A percentile compares a stretch with the other conserved stretches of the same genome.
These are phyloP conservation scores for Oligia fasciuncula DNA, from an alignment of 2,888 invertebrate species.

Conservation along the genomic window DNA sequence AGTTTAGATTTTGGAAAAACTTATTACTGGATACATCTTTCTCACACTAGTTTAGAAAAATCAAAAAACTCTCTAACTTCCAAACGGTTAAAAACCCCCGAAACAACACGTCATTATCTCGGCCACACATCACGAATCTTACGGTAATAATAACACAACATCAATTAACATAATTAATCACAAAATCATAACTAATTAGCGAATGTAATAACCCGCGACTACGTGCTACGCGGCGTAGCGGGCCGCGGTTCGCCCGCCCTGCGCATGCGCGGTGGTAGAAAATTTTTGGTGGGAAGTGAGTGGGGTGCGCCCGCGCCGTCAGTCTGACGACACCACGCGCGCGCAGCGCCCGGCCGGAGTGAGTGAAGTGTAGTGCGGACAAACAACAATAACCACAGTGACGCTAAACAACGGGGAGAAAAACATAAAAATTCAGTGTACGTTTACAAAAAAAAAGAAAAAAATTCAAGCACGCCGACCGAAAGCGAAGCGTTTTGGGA, in stretches of 20 bases:
- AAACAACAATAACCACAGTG: conserved; percentile 75
- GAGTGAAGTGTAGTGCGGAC: conserved; percentile 78
- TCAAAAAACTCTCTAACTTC: background rate
- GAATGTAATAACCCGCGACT: conserved; percentile 60
- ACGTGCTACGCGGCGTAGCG: conserved; percentile 71
- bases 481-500: conserved; percentile 76
- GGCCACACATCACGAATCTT: conserved; percentile 56
- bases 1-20: background rate
- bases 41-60: background rate
- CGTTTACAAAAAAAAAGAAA: conserved; percentile 73
- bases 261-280: conserved; percentile 82
- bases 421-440: conserved; percentile 79
- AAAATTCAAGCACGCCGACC: conserved; percentile 72
- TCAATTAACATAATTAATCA: conserved; percentile 65
- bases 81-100: conserved; percentile 16
- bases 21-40: background rate
- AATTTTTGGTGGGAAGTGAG: conserved; percentile 89
- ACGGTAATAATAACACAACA: conserved; percentile 64
- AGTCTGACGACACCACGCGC: conserved; percentile 84
- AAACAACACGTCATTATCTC: conserved; percentile 51
- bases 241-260: conserved; percentile 80
- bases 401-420: conserved; percentile 72
- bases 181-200: conserved; percentile 64
- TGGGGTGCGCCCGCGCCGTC: conserved; percentile 88
- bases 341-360: conserved; percentile 83